phyloP scores from a whole-genome alignment of 2,888 invertebrate genomes.

The Chymomyza procnemis region DNA sequence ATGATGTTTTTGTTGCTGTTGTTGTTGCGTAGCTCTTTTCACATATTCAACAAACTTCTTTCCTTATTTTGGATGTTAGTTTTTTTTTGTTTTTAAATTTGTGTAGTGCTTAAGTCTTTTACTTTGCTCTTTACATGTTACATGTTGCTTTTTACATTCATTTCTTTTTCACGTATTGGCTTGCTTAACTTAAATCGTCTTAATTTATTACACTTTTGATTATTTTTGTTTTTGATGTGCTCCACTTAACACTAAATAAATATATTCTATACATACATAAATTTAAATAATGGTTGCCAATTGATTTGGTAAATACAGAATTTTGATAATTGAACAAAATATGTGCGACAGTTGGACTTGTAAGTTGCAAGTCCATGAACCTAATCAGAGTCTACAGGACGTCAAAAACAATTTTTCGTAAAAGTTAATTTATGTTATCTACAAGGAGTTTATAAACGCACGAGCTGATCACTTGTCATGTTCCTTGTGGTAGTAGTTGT shows the following conservation, averaged over 20 bases:
- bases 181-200: constrained; percentile 44
- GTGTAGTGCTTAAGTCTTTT: constrained; percentile 73
- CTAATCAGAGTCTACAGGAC: background rate
- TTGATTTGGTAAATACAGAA: constrained; percentile 26
- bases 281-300: background rate
- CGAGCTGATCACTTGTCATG: constrained; percentile 63
- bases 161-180: constrained; percentile 29
- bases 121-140: constrained; percentile 29
- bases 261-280: background rate
- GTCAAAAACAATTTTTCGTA: background rate
- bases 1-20: constrained; percentile 49
- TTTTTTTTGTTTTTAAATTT: constrained; percentile 39
- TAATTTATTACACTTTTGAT: constrained; percentile 8
- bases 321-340: constrained; percentile 33
- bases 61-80: background rate
- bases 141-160: constrained; percentile 26
- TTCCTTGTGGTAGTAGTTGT: constrained; percentile 28
- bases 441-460: constrained; percentile 56
- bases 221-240: constrained; percentile 2
- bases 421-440: constrained; percentile 39
- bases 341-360: constrained; percentile 1
- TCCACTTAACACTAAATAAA: background rate
- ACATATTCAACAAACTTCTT: constrained; percentile 23
- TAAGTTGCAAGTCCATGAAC: background rate
- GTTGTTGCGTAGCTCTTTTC: constrained; percentile 25